phyloP scores from a whole-genome alignment of 35 echinoderm and acorn worm genomes.

The Hemicentrotus pulcherrimus region DNA sequence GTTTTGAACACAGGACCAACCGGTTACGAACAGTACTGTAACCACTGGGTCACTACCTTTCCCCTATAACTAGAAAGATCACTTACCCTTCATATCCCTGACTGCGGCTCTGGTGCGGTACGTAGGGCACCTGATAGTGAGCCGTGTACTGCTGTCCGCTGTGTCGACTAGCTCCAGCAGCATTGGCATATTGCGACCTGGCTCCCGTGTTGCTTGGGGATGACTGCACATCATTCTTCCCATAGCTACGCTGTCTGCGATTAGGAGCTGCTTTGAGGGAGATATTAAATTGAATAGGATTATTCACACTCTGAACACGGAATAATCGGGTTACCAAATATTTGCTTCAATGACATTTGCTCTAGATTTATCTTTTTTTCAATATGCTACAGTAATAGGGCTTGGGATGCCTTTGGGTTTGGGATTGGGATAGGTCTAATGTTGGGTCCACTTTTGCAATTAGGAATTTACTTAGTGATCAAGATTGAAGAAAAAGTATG shows the following conservation, averaged over 20 bases:
- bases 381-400: too few species aligned
- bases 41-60: background rate
- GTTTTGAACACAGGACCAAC: too few species aligned
- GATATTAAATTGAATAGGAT: background rate
- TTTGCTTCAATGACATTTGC: too few species aligned
- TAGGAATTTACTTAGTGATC: too few species aligned
- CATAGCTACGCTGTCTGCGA: slow-evolving; percentile 76
- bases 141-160: slow-evolving; percentile 67
- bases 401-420: too few species aligned
- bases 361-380: background rate
- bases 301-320: background rate
- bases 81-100: slow-evolving; percentile 51
- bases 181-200: slow-evolving; percentile 46
- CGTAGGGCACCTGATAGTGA: slow-evolving; percentile 90
- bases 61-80: too few species aligned
- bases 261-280: slow-evolving; percentile 53
- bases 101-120: slow-evolving; percentile 82
- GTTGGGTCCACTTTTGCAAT: too few species aligned
- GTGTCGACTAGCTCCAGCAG: slow-evolving; percentile 21
- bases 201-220: slow-evolving; percentile 69
- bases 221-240: slow-evolving; percentile 62
- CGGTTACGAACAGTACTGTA: too few species aligned
- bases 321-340: too few species aligned
- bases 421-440: too few species aligned
- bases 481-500: too few species aligned